Evolutionary conservation across 2,888 invertebrate species (phyloP), one percentile per base, ranked within the genome.

Genomic region (Sceliomorpha sp.): DNA sequence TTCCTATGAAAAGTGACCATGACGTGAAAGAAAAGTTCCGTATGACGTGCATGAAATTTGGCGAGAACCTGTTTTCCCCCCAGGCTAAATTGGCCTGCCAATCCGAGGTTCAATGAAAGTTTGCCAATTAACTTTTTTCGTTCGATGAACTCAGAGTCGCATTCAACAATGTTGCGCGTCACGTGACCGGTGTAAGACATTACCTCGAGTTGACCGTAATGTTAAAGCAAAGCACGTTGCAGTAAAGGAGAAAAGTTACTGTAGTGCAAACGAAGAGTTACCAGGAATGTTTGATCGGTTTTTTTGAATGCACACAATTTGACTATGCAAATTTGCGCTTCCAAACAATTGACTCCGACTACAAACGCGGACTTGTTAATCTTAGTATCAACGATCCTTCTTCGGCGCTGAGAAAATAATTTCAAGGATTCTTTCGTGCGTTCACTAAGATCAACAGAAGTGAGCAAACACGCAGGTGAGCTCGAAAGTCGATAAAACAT

Each of bases 401-500:
- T 60, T 56, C 40, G 51, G 58, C 59, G 59, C 59, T 64, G 63
- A 59, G 64, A 70, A 70, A 70, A 70, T 70, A 70, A 64, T 70
- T 70, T 70, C 70, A 70, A 70, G 70, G 70, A 70, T 70, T 59
- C 60, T 34, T 70, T 64, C 64, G 56, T 56, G 62, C 68, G 56
- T 56, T 59, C 48, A 39, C 63, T 64, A 70, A 70, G 63, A 70
- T 70, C 69, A 70, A 70, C 69, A 66, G 66, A 67, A 70, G 51
- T 58, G 64, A 67, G 58, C 81, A 64, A 64, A 58, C 66, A 59
- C 64, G 59, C 53, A 50, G 63, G 47, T 40, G 70, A 68, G 70
- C 69, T 63, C 63, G 64, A 72, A 70, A 72, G 72, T 62, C 59
- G 59, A 70, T 62, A 64, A 66, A 72, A 63, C 70, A 72, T 68